Percentiles rank a stretch among this genome's conserved stretches.
Conservation (phyloP, 2,888 invertebrate species). For the Yponomeuta sedellus region DNA sequence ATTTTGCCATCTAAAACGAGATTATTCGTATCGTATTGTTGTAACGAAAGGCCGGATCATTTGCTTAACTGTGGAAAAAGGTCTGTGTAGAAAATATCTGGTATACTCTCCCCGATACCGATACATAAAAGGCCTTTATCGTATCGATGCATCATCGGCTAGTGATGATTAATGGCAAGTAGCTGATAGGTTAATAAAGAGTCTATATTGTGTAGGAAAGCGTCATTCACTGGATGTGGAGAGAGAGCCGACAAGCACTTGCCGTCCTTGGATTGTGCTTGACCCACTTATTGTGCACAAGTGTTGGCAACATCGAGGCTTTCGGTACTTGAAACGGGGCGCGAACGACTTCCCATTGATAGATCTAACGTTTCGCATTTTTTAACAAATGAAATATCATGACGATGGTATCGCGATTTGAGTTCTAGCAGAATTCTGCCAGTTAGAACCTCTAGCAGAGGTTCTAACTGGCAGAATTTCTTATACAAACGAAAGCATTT, state of each 20-base stretch:
- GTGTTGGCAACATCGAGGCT: slow-evolving; percentile 28
- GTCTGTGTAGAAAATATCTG: slow-evolving; percentile 31
- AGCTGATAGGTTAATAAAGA: slow-evolving; percentile 56
- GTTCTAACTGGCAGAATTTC: too few relatives aligned
- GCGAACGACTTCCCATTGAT: slow-evolving; percentile 13
- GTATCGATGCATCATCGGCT: slow-evolving; percentile 34
- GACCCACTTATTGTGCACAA: slow-evolving; percentile 55
- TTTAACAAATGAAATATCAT: neutral
- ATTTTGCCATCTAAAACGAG: slow-evolving; percentile 3
- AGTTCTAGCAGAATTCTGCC: too few relatives aligned
- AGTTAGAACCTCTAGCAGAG: too few relatives aligned
- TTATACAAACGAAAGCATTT: too few relatives aligned
- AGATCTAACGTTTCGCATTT: slow-evolving; percentile 4
- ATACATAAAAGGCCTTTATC: slow-evolving; percentile 28
- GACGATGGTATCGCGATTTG: too few relatives aligned
- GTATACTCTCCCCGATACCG: slow-evolving; percentile 38
- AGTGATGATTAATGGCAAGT: slow-evolving; percentile 52
- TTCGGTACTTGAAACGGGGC: slow-evolving; percentile 1
- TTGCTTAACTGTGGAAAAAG: slow-evolving; percentile 40
- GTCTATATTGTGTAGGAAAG: slow-evolving; percentile 31
- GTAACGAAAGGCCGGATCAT: slow-evolving; percentile 24
- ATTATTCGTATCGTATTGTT: neutral
- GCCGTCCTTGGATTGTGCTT: slow-evolving; percentile 51
- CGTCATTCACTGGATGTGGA: slow-evolving; percentile 26
- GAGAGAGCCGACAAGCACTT: slow-evolving; percentile 32